Base-by-base conservation (phyloP, 2,888 invertebrate genomes). In the Caenorhabditis zanzibari region DNA sequence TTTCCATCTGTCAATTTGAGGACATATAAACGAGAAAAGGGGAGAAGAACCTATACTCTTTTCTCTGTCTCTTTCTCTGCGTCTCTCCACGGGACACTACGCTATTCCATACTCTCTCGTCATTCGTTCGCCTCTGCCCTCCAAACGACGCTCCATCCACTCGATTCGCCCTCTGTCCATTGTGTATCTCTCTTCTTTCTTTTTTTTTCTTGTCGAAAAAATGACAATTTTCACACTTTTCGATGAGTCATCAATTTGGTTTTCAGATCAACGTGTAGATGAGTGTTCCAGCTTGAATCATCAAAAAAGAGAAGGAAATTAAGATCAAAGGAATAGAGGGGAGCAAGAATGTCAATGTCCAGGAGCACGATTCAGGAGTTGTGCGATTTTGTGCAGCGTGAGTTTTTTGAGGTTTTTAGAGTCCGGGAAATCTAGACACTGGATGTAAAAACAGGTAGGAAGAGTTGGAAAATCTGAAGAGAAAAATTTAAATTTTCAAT, bases 281-380 rank as follows among this genome's bases (percentile, higher is more conserved):
- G 76, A 77, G 52, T 69, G 59, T 61, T 66, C 68, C 28, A 12
- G 16, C 44, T 32, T 63, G 56, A 56, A 72, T 38, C 41, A 35
- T 38, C n/a, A 28, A n/a, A 63, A 19, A 28, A 38, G 7, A 6
- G 38, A 12, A 59, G 9, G 16, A 41, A 5, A 5, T 14, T 22
- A 63, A 77, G 38, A 41, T 61, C 54, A 61, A 44, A 49, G 56
- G 38, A 38, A 12, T 32, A 52, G 52, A 49, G 54, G 38, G n/a
- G n/a, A n/a, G n/a, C n/a, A n/a, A 32, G 26, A 59, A 91, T 91
- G 90, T 91, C 91, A 26, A 82, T 91, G 81, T 85, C 88, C 24
- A 86, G 91, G 59, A 89, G 88, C 77, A 86, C 86, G 7, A 76
- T 88, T n/a, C 86, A 88, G 64, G 91, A 91, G 69, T 81, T 90